Evolutionary conservation across 2,113 vertebrate species (phyloP).

Genomic region (Corythoichthys intestinalis): DNA sequence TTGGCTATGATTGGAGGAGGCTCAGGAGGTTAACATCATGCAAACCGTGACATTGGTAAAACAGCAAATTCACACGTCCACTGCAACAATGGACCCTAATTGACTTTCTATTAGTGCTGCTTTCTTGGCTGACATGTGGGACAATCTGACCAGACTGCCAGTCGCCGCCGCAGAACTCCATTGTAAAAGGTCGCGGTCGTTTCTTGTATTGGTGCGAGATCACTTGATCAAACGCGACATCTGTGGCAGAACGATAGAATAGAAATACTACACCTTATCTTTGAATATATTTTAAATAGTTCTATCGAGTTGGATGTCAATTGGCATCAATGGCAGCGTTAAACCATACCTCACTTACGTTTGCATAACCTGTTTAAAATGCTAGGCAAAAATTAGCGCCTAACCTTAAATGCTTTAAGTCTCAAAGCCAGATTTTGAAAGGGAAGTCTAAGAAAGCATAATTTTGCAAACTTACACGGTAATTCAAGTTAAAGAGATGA

Average conservation of each 20-base stretch:
- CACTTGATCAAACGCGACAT: neutral
- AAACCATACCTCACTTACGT: too few species aligned
- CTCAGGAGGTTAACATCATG: neutral
- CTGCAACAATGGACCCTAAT: neutral
- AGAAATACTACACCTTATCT: neutral
- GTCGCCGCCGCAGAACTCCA: neutral
- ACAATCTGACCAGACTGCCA: conserved; percentile 7
- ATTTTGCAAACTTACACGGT: too few species aligned
- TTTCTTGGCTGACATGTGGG: conserved; percentile 9
- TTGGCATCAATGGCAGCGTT: too few species aligned
- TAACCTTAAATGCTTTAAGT: too few species aligned
- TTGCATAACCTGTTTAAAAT: too few species aligned
- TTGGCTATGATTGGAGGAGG: neutral
- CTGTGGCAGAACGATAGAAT: neutral
- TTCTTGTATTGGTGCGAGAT: neutral
- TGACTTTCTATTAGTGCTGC: conserved; percentile 12
- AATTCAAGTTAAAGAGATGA: too few species aligned
- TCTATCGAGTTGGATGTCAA: too few species aligned
- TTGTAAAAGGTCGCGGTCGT: neutral
- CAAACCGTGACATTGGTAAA: conserved; percentile 1
- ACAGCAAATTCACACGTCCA: neutral
- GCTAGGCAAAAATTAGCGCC: too few species aligned
- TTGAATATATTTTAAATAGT: neutral
- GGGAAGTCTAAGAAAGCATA: too few species aligned
- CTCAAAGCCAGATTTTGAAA: too few species aligned